Conservation (phyloP, 1,140 invertebrate species). For the Neomicropteryx cornuta region DNA sequence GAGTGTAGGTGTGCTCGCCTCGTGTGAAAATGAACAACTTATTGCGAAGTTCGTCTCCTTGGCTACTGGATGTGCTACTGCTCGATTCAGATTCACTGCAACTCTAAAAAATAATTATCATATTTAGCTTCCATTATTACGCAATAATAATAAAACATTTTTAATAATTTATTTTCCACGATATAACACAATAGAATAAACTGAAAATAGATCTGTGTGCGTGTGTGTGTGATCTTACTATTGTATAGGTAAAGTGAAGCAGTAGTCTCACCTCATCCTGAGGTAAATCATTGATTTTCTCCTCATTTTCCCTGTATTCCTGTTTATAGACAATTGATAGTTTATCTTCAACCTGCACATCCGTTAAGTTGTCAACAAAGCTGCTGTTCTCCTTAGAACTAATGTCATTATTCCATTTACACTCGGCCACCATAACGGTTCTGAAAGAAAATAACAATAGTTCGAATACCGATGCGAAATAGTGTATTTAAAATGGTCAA, state of each 20-base stretch:
- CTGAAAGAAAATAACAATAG: conserved; percentile 5
- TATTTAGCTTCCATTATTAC: not conserved
- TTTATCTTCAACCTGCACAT: conserved; percentile 2
- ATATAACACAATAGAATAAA: no score
- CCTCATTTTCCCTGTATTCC: conserved; percentile 8
- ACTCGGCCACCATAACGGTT: conserved; percentile 12
- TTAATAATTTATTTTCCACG: conserved; percentile 3
- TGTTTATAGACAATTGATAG: conserved; percentile 11
- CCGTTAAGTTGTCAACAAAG: no score
- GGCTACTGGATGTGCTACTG: conserved; percentile 11
- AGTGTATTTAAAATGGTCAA: no score
- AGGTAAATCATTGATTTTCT: conserved; percentile 5
- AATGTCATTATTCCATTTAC: conserved; percentile 14
- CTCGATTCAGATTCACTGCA: conserved; percentile 12
- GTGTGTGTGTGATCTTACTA: no score
- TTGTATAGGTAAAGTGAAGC: no score
- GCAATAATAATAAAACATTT: conserved; percentile 3
- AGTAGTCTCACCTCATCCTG: conserved; percentile 10
- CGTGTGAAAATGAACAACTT: conserved; percentile 68
- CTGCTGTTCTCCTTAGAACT: no score
- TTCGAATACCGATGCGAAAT: no score
- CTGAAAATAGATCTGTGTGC: no score
- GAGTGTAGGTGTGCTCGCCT: conserved; percentile 74
- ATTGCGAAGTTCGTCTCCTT: conserved; percentile 39
- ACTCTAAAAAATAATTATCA: conserved; percentile 3